Percentiles rank a stretch among this genome's conserved stretches.
Conservation (phyloP, 2,113 vertebrate genomes). For the Casuarius casuarius region DNA sequence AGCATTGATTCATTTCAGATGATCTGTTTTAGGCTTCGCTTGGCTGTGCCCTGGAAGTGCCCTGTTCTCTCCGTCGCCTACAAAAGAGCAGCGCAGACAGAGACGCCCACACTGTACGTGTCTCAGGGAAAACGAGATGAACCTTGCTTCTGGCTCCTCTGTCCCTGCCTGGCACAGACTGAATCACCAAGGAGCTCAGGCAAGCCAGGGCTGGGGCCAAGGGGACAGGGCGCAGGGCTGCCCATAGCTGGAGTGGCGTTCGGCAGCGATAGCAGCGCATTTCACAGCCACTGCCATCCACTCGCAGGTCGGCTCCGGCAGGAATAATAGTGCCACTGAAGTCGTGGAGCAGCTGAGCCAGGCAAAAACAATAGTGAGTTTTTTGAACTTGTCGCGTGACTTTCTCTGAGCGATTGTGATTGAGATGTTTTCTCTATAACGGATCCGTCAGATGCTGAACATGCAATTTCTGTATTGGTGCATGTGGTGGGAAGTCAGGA, state of each 20-base stretch:
- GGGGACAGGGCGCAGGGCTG: neutral
- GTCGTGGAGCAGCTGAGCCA: neutral
- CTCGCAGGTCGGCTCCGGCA: neutral
- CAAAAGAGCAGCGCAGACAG: neutral
- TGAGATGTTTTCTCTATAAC: neutral
- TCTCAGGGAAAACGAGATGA: neutral
- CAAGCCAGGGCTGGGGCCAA: neutral
- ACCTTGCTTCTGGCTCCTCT: neutral
- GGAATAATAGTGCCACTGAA: conserved; percentile 48
- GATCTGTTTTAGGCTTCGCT: neutral
- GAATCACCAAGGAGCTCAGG: neutral
- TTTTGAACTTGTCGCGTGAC: neutral
- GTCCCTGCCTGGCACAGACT: neutral
- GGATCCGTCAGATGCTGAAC: neutral
- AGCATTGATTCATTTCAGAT: neutral
- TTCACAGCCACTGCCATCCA: neutral
- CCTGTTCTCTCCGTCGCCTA: neutral
- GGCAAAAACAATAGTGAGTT: conserved; percentile 37
- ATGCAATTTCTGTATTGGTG: neutral
- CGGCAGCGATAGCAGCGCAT: neutral
- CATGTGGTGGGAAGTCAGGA: neutral
- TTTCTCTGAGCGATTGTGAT: neutral
- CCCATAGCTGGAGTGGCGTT: neutral
- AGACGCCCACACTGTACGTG: fast-evolving
- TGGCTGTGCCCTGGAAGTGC: neutral